Evolutionary conservation across 2,888 invertebrate species (phyloP), one percentile per base, ranked within the genome.

Genomic region (Ormia ochracea): DNA sequence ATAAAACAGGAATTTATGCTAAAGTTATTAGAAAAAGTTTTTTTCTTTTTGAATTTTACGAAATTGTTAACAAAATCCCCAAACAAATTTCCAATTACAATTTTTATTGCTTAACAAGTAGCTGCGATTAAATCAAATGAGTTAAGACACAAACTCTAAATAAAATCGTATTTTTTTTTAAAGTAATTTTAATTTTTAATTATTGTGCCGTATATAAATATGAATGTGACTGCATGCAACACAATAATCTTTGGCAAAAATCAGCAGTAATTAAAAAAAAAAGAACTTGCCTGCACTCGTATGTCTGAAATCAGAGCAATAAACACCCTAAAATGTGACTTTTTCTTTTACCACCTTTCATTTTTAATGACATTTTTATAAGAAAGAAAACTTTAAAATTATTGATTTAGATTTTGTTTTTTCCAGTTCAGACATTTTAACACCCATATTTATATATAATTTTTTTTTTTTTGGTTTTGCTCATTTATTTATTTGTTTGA

Each of bases 391-490:
- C 4, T 33, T 12, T 33, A 23, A 50, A 48, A 3, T 19, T 26
- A 50, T 63, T 26, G 2, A 4, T n/a, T 45, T n/a, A 12, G 23
- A 1, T 10, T 19, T 33, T 9, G 4, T 21, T 52, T 31, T 43
- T 43, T 14, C 3, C 21, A 4, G 6, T 21, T 28, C 4, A n/a
- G 10, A 21, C 26, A 65, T 43, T 63, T 56, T 48, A 58, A 74
- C 56, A 50, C 65, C 65, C 65, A 68, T 59, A 45, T 50, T 36
- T 41, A 36, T 36, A 21, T 36, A 10, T 9, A 0, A 23, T 23
- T 28, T 9, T 3, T 21, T 12, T 23, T 7, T 50, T 14, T 1
- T 14, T 50, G n/a, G 12, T 1, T 2, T 21, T 23, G n/a, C 4
- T 12, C 19, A 28, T 26, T 21, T n/a, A n/a, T 2, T 5, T 31